A percentile compares a stretch with the other conserved stretches of the same genome.
phyloP scores from a whole-genome alignment of 30 jellyfish, hydroid and myxozoan genomes.

The Cassiopea xamachana region DNA sequence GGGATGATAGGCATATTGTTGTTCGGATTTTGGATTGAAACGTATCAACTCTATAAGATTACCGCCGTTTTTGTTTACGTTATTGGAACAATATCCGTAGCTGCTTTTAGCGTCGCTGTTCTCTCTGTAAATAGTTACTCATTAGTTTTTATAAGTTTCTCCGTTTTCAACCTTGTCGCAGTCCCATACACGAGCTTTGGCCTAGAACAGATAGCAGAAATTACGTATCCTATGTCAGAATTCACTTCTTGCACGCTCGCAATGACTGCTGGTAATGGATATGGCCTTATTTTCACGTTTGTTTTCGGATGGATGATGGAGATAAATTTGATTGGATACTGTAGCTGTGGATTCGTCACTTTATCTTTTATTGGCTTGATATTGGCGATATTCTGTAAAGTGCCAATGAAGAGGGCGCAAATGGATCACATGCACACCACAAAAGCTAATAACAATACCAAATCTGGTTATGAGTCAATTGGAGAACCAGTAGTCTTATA shows the following conservation, averaged over 20 bases:
- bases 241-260: constrained; percentile 68
- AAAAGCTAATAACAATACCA: constrained; percentile 5
- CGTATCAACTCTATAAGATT: constrained; percentile 53
- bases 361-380: constrained; percentile 46
- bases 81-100: constrained; percentile 34
- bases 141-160: constrained; percentile 16
- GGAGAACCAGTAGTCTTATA: constrained; percentile 8
- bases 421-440: constrained; percentile 43
- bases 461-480: constrained; percentile 47
- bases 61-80: constrained; percentile 62
- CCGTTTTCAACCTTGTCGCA: constrained; percentile 61
- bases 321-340: constrained; percentile 30
- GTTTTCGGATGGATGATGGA: constrained; percentile 71
- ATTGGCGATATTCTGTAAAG: constrained; percentile 41
- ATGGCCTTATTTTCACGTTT: constrained; percentile 56
- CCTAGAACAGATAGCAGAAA: constrained; percentile 83
- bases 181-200: constrained; percentile 77
- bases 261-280: constrained; percentile 60
- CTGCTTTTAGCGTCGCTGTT: constrained; percentile 35
- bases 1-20: constrained; percentile 68
- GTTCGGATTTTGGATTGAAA: constrained; percentile 73
- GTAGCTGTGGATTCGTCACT: constrained; percentile 24
- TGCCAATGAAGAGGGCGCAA: constrained; percentile 63
- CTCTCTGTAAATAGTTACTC: constrained; percentile 40
- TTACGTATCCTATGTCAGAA: constrained; percentile 82